Evolutionary conservation across 2,113 vertebrate species (phyloP).

Genomic region (Cephalopterus ornatus): DNA sequence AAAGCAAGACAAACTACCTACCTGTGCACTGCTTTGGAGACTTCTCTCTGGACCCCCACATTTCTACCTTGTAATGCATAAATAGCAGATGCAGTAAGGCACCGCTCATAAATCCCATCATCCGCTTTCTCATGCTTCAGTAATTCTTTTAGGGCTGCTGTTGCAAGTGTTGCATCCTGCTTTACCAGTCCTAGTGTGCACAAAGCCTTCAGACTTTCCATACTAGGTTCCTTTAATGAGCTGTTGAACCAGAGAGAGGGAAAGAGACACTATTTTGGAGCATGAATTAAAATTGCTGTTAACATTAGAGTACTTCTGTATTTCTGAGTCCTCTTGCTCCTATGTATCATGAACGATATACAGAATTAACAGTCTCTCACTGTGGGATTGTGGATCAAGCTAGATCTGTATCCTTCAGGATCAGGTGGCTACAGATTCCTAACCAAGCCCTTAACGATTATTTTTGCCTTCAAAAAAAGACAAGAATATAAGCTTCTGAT

Average conservation of each 20-base stretch:
- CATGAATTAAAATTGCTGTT: background rate
- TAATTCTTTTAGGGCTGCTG: constrained; percentile 89
- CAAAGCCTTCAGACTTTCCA: constrained; percentile 87
- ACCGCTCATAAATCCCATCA: constrained; percentile 75
- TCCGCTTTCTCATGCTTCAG: constrained; percentile 76
- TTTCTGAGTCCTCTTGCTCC: background rate
- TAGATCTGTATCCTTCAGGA: background rate
- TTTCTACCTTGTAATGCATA: constrained; percentile 85
- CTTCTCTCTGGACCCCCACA: constrained; percentile 80
- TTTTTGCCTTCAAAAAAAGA: background rate
- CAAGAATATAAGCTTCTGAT: background rate
- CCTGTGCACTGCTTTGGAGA: constrained; percentile 89
- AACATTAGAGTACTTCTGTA: background rate
- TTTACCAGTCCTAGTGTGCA: constrained; percentile 88
- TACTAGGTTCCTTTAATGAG: constrained; percentile 88
- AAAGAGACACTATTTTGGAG: background rate
- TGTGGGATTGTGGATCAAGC: background rate
- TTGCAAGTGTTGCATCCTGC: constrained; percentile 84
- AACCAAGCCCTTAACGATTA: background rate
- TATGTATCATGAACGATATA: background rate
- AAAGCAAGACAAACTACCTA: constrained; percentile 35
- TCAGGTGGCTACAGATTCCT: background rate
- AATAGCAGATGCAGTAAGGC: constrained; percentile 84
- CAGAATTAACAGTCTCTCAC: background rate
- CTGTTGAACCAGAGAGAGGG: constrained; percentile 65